Percentiles rank a stretch among this genome's conserved stretches.
Conservation (phyloP, 2,888 invertebrate genomes). For the Bugula neritina region DNA sequence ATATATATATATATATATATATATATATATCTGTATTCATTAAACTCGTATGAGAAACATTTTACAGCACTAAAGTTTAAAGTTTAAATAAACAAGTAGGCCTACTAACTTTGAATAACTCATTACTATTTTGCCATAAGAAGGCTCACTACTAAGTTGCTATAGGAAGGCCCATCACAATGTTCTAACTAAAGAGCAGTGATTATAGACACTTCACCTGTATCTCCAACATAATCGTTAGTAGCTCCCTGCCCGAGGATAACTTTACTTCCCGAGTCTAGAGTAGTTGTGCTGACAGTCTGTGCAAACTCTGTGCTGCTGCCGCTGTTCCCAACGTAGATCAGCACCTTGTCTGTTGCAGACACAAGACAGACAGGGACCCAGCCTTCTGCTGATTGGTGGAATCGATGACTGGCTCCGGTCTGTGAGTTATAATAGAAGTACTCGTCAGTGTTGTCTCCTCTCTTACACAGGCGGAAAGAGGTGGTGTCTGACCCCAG, state of each 20-base stretch:
- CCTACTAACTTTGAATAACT: too few species aligned
- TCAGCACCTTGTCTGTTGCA: neutral
- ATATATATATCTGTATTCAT: too few species aligned
- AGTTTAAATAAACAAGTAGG: too few species aligned
- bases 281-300: neutral
- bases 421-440: neutral
- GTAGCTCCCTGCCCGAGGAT: neutral
- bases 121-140: too few species aligned
- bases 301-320: neutral
- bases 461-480: neutral
- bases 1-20: too few species aligned
- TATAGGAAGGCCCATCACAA: too few species aligned
- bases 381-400: neutral
- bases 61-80: too few species aligned
- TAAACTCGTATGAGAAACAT: too few species aligned
- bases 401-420: neutral
- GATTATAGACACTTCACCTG: too few species aligned
- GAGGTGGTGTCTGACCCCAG: slow-evolving; percentile 8
- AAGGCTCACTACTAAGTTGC: too few species aligned
- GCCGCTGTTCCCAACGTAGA: neutral
- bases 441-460: neutral
- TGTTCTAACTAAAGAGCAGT: too few species aligned
- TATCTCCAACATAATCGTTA: neutral
- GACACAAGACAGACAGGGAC: neutral
- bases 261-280: neutral